These are phyloP conservation scores for Cylas formicarius DNA, from an alignment of 1,140 invertebrate species.

Conservation along the genomic window DNA sequence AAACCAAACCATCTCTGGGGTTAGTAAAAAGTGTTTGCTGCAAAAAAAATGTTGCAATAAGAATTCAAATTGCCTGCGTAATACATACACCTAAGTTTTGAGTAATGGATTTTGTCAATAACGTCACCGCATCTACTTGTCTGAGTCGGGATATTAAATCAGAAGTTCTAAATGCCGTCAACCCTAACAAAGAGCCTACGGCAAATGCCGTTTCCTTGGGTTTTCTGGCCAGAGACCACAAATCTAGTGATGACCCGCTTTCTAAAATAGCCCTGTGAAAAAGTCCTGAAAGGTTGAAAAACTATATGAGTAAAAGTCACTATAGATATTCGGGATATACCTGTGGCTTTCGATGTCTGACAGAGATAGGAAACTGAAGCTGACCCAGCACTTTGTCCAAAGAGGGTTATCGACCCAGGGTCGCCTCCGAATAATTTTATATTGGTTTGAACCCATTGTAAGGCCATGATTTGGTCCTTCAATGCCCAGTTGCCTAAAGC, in stretches of 20 bases:
- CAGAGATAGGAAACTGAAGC: conserved; percentile 2
- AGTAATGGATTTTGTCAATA: conserved; percentile 4
- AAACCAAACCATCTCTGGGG: conserved; percentile 19
- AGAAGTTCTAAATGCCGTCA: conserved; percentile 1
- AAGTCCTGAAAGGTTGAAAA: conserved; percentile 20
- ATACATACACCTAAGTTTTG: conserved; percentile 4
- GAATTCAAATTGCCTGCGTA: background rate
- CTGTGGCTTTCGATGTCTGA: conserved; percentile 1
- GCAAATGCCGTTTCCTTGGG: conserved; percentile 4
- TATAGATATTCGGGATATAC: background rate
- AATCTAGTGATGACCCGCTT: conserved; percentile 48
- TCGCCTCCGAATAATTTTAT: no score
- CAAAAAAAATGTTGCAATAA: background rate
- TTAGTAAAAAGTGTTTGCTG: conserved; percentile 15
- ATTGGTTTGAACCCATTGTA: no score
- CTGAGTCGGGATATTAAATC: conserved; percentile 13
- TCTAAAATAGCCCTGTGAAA: conserved; percentile 43
- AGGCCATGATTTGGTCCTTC: no score
- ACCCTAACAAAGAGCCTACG: conserved; percentile 4
- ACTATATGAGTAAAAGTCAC: background rate
- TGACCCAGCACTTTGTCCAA: no score
- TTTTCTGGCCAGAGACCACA: conserved; percentile 18
- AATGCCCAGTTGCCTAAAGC: no score
- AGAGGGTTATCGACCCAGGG: no score
- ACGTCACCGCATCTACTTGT: background rate